A percentile compares a stretch with the other conserved stretches of the same genome.
These are phyloP conservation scores for Zygogramma bicolorata DNA, from an alignment of 2,888 invertebrate genomes.

Conservation along the genomic window DNA sequence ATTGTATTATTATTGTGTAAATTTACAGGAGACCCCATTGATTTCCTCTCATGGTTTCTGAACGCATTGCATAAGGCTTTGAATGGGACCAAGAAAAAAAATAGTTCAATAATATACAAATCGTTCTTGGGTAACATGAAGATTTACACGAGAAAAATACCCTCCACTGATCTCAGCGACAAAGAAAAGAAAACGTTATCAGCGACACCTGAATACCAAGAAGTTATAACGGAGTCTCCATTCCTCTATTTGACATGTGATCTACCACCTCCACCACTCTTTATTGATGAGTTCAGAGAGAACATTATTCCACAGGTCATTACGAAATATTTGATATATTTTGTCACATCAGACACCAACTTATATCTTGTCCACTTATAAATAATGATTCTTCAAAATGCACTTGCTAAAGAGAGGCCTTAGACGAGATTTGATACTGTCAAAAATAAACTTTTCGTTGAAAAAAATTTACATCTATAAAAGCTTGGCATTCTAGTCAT, in stretches of 20 bases:
- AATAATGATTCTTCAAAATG: too few species aligned
- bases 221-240: slow-evolving; percentile 89
- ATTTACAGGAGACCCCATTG: slow-evolving; percentile 88
- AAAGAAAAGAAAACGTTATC: slow-evolving; percentile 84
- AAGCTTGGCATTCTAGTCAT: too few species aligned
- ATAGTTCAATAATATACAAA: slow-evolving; percentile 94
- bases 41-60: slow-evolving; percentile 98
- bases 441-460: too few species aligned
- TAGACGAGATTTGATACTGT: too few species aligned
- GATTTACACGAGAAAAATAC: slow-evolving; percentile 91
- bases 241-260: slow-evolving; percentile 98
- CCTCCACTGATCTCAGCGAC: slow-evolving; percentile 92
- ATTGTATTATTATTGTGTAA: background rate
- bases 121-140: slow-evolving; percentile 94
- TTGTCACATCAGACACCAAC: too few species aligned
- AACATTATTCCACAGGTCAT: slow-evolving; percentile 97
- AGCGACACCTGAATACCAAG: slow-evolving; percentile 88
- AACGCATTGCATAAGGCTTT: slow-evolving; percentile 95
- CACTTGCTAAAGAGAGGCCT: too few species aligned
- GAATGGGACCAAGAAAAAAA: slow-evolving; percentile 89
- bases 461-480: too few species aligned
- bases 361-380: too few species aligned
- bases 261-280: slow-evolving; percentile 95
- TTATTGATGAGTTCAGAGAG: slow-evolving; percentile 97
- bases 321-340: too few species aligned